Conservation (phyloP, 2,113 vertebrate species). For the Gymnarchus niloticus region DNA sequence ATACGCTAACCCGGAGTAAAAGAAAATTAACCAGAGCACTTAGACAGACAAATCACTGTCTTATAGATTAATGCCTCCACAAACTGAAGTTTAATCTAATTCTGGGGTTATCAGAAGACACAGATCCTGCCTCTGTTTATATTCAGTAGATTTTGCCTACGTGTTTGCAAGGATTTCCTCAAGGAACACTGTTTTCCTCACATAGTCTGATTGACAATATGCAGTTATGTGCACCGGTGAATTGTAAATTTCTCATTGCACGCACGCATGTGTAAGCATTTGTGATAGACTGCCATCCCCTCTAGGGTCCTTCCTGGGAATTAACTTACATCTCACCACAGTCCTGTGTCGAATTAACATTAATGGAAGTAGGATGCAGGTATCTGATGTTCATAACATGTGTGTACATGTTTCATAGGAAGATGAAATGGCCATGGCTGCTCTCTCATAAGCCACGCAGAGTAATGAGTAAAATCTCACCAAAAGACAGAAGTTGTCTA, state of each 20-base stretch:
- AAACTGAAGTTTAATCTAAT: background rate
- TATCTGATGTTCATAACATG: too few species aligned
- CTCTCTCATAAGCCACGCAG: background rate
- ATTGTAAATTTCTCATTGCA: background rate
- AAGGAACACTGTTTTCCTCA: background rate
- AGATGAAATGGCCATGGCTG: background rate
- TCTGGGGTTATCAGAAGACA: background rate
- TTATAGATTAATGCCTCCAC: too few species aligned
- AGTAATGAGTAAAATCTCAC: constrained; percentile 54
- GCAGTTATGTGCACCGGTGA: background rate
- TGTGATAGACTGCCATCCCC: too few species aligned
- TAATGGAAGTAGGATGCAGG: too few species aligned
- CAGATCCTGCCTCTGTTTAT: background rate
- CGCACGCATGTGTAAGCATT: background rate
- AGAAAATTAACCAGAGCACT: background rate
- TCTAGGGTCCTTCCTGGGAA: too few species aligned
- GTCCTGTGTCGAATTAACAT: background rate
- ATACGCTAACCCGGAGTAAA: background rate
- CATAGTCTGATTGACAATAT: background rate
- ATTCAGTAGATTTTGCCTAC: background rate
- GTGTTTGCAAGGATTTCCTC: background rate
- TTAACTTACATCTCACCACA: background rate
- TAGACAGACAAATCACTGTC: background rate
- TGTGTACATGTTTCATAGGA: background rate
- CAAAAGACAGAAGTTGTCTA: constrained; percentile 87